Conservation (phyloP, 2,888 invertebrate genomes). For the Drosophila hamatofila region DNA sequence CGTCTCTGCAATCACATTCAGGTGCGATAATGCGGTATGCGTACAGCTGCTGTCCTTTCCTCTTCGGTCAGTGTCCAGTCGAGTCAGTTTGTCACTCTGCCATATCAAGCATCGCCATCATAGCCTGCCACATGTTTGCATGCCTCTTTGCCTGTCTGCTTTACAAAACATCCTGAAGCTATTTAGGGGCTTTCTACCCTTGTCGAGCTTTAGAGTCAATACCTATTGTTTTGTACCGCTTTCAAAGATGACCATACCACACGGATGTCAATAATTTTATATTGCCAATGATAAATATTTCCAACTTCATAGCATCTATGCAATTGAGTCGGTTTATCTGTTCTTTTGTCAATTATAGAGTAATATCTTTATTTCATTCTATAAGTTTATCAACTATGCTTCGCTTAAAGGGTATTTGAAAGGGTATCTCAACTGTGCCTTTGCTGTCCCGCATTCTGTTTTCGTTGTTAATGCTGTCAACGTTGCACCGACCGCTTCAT, state of each 20-base stretch:
- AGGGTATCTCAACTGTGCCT: not conserved
- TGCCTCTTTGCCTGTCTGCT: constrained; percentile 57
- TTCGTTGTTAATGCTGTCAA: constrained; percentile 22
- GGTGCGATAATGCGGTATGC: constrained; percentile 69
- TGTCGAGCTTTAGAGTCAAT: constrained; percentile 21
- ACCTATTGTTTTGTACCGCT: constrained; percentile 14
- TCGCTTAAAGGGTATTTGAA: not conserved
- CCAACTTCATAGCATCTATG: not conserved
- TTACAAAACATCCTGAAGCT: constrained; percentile 70
- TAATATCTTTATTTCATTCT: not conserved
- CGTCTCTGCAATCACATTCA: constrained; percentile 59
- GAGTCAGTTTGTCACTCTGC: constrained; percentile 66
- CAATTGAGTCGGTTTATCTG: not conserved
- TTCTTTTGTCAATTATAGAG: too few relatives aligned
- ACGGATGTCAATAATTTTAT: not conserved
- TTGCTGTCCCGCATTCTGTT: not conserved
- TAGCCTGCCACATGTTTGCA: constrained; percentile 61
- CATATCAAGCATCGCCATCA: constrained; percentile 45
- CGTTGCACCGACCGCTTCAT: constrained; percentile 62
- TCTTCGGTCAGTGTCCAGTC: constrained; percentile 23
- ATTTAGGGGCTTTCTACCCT: constrained; percentile 57
- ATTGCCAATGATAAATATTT: not conserved
- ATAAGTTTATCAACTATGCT: not conserved
- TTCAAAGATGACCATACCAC: too few relatives aligned
- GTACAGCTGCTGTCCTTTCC: constrained; percentile 9